phyloP scores from a whole-genome alignment of 2,113 vertebrate genomes.

The Eonycteris spelaea region DNA sequence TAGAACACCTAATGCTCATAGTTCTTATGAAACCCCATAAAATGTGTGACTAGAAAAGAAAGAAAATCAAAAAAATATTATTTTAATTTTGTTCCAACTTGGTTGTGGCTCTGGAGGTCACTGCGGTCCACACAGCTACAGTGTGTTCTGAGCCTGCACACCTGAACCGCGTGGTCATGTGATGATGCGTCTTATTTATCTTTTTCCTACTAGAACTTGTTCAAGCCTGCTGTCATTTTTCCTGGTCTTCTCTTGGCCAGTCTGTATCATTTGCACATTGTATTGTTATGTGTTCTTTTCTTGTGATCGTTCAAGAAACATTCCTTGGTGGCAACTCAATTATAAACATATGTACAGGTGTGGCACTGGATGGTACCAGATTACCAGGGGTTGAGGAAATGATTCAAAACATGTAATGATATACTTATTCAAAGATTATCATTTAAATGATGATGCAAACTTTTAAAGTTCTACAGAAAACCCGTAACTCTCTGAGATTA shows the following conservation, averaged over 20 bases:
- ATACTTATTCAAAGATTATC: background rate
- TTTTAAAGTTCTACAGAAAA: background rate
- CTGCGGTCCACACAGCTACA: background rate
- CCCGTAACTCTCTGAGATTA: background rate
- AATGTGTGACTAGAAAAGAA: background rate
- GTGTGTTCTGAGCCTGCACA: background rate
- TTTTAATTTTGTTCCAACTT: background rate
- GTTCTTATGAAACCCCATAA: background rate
- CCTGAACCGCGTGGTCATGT: fast-evolving
- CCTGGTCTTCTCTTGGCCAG: background rate
- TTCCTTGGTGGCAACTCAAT: background rate
- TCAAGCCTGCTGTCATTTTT: background rate
- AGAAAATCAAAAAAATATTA: background rate
- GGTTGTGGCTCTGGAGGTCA: background rate
- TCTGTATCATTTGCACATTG: background rate
- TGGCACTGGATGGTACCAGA: background rate
- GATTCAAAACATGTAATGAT: background rate
- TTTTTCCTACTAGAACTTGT: background rate
- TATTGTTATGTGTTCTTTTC: background rate
- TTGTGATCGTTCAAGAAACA: background rate
- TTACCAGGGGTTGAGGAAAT: background rate
- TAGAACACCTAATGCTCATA: background rate
- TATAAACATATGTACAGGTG: background rate
- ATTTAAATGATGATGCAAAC: too few relatives aligned
- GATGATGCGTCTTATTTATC: too few relatives aligned